Evolutionary conservation across 2,888 invertebrate species (phyloP).

Genomic region (Morpho helenor): DNA sequence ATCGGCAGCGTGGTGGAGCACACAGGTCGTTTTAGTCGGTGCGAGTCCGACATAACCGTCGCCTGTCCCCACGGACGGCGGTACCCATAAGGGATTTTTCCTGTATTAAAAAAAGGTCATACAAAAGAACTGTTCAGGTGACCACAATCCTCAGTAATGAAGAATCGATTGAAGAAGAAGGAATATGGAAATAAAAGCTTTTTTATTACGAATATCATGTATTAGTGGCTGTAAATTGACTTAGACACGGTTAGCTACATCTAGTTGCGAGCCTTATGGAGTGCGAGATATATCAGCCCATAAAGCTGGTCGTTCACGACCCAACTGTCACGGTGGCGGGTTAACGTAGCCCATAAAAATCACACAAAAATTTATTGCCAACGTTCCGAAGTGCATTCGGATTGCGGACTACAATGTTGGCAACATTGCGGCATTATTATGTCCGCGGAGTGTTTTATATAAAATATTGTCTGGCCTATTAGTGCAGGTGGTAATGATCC

Average conservation of each 20-base stretch:
- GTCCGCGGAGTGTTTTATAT: neutral
- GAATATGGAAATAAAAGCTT: neutral
- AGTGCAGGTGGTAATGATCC: no score
- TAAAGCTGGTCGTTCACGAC: constrained; percentile 17
- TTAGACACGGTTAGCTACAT: neutral
- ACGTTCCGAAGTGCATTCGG: constrained; percentile 9
- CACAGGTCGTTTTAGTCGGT: no score
- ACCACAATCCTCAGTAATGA: no score
- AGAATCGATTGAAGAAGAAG: no score
- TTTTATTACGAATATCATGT: neutral
- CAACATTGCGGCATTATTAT: neutral
- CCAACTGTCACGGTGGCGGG: constrained; percentile 21
- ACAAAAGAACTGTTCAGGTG: no score
- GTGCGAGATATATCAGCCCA: neutral
- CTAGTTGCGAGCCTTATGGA: constrained; percentile 1
- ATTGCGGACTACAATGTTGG: constrained; percentile 17
- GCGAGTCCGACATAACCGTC: no score
- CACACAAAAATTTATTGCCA: constrained; percentile 26
- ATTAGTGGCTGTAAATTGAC: neutral
- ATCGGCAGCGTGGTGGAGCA: no score
- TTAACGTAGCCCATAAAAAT: constrained; percentile 28
- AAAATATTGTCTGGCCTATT: no score
- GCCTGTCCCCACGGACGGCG: no score
- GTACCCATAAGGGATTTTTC: no score
- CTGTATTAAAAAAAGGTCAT: no score